These are phyloP conservation scores for Meiosimyza platycephala DNA, from an alignment of 2,888 invertebrate species.

Conservation along the genomic window DNA sequence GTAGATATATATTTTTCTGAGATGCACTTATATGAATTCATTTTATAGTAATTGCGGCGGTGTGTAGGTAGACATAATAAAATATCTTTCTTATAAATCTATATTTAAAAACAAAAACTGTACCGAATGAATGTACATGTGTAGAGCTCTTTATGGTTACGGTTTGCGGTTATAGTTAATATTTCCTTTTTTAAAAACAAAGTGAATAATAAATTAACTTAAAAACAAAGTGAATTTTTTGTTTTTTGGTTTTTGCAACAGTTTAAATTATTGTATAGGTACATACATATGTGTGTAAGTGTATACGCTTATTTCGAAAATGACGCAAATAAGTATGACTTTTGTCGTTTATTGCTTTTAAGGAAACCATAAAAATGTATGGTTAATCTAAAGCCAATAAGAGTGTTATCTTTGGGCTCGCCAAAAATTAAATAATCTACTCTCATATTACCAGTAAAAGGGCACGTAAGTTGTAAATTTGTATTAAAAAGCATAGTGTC, in stretches of 20 bases:
- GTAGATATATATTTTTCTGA: neutral
- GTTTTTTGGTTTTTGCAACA: neutral
- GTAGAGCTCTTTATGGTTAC: neutral
- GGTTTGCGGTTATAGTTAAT: constrained; percentile 6
- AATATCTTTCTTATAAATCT: too few species aligned
- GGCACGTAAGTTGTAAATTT: too few species aligned
- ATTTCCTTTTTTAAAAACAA: neutral
- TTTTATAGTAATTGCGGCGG: neutral
- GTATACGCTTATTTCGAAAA: neutral
- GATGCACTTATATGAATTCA: constrained; percentile 30
- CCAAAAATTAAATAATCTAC: too few species aligned
- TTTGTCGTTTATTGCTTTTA: neutral
- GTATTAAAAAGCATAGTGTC: too few species aligned
- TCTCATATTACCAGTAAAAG: too few species aligned
- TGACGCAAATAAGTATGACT: neutral
- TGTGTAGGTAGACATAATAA: too few species aligned
- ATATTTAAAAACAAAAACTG: too few species aligned
- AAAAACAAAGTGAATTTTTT: neutral
- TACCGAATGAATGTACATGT: neutral
- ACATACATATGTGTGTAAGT: too few species aligned
- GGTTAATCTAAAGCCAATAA: too few species aligned
- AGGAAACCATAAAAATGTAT: constrained; percentile 23
- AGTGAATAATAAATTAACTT: too few species aligned
- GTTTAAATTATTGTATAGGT: neutral
- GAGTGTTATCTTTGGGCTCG: too few species aligned